Evolutionary conservation across 2,888 invertebrate species (phyloP), one percentile per base, ranked within the genome.

Genomic region (Cryptophagus acutangulus): DNA sequence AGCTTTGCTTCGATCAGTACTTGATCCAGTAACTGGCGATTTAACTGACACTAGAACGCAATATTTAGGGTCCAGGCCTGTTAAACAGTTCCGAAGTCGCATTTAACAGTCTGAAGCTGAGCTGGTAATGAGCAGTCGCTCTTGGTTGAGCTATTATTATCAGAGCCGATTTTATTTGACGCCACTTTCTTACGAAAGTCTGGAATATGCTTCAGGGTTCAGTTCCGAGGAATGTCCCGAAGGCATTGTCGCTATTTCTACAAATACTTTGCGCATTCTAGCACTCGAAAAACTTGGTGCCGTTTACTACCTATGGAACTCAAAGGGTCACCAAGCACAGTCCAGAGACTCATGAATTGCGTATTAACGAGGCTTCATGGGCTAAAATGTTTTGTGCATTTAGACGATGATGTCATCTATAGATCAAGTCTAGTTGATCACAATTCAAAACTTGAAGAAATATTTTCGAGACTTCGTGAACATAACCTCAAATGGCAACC

Each of bases 191-290:
- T 99, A 99, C 63, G 96, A 96, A 69, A 87, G 92, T 40, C 72
- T 99, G 41, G 99, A 99, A 66, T 96, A 92, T 71, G 97, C 99
- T 0, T 93, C 96, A 1, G 96, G 96, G 2, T 99, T 99, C 69
- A 82, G 82, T 65, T 87, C 87, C 0, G 97, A 99, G 70, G 99
- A 99, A 70, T 99, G 99, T 74, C 93, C 95, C 1, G 99, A 99
- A 70, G 99, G 99, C 52, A 94, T 99, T 54, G 99, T 99, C 1
- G 99, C 99, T 0, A 99, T 99, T 66, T 94, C 96, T 0, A 91
- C 94, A 1, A 99, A 99, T 63, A 97, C 97, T 0, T 73, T 99
- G 36, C 77, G 96, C 62, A 99, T 99, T 77, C 79, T 99, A 67
- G 96, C 97, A 0, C 73, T 99, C 38, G 99, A 99, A 68, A 99